Evolutionary conservation across 2,113 vertebrate species (phyloP).

Genomic region (Lasiurus borealis): DNA sequence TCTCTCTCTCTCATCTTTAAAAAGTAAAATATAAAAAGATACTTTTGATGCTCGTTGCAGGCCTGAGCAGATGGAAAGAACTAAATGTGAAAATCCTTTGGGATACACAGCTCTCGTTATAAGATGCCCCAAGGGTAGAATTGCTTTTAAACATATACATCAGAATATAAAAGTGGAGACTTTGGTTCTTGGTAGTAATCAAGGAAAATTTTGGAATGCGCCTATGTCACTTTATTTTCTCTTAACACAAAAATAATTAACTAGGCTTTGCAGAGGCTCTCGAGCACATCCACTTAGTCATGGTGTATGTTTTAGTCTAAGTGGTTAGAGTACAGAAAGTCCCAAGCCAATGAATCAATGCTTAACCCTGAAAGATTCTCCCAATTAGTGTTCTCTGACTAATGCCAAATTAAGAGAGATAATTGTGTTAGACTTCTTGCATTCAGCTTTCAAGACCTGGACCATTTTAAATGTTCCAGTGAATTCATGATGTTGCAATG

Average conservation of each 20-base stretch:
- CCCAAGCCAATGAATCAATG: conserved; percentile 74
- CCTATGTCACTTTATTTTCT: conserved; percentile 64
- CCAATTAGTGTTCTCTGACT: conserved; percentile 52
- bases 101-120: not conserved
- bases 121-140: not conserved
- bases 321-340: not conserved
- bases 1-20: not conserved
- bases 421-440: conserved; percentile 70
- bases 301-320: not conserved
- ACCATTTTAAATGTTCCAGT: conserved; percentile 53
- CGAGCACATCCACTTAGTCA: conserved; percentile 52
- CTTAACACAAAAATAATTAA: conserved; percentile 71
- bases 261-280: conserved; percentile 39
- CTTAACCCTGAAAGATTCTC: conserved; percentile 71
- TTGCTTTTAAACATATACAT: conserved; percentile 1
- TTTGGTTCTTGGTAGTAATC: not conserved
- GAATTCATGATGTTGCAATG: not conserved
- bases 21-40: not conserved
- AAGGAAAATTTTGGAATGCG: conserved; percentile 18
- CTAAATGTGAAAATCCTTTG: not conserved
- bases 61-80: not conserved
- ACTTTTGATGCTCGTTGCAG: not conserved
- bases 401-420: conserved; percentile 72
- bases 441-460: conserved; percentile 60
- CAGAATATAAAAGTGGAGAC: not conserved